phyloP scores from a whole-genome alignment of 2,888 invertebrate genomes.

The Lepidonotus clava region DNA sequence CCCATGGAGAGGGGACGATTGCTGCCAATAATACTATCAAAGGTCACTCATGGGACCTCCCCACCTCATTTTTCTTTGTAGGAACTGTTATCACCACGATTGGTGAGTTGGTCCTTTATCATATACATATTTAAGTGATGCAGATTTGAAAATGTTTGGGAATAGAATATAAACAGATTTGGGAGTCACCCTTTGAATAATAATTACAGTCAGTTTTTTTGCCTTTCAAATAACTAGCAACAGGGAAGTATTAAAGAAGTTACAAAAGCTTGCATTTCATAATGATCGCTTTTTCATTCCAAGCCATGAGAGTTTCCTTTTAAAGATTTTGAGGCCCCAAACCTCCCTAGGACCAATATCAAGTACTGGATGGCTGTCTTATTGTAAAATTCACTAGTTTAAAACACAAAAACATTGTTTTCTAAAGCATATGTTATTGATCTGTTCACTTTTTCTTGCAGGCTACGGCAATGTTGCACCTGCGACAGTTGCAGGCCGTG shows the following conservation, averaged over 20 bases:
- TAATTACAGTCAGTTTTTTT: no score
- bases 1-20: no score
- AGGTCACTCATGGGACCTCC: slow-evolving; percentile 33
- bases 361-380: no score
- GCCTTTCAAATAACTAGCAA: not conserved
- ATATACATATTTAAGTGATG: not conserved
- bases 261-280: not conserved
- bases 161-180: not conserved
- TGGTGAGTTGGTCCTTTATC: not conserved
- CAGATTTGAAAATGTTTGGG: not conserved
- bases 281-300: not conserved
- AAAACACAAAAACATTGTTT: not conserved
- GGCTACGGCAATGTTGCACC: slow-evolving; percentile 55
- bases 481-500: slow-evolving; percentile 4
- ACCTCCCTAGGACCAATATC: not conserved
- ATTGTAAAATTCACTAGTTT: not conserved
- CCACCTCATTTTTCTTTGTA: slow-evolving; percentile 44
- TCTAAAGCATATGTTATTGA: not conserved
- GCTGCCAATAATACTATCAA: no score
- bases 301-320: not conserved
- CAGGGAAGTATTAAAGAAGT: not conserved
- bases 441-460: not conserved
- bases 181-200: not conserved
- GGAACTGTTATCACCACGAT: slow-evolving; percentile 54
- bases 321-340: not conserved